A percentile compares a stretch with the other conserved stretches of the same genome.
Conservation (phyloP, 2,797 vertebrate species). For the Sternarchorhynchus goeldii region DNA sequence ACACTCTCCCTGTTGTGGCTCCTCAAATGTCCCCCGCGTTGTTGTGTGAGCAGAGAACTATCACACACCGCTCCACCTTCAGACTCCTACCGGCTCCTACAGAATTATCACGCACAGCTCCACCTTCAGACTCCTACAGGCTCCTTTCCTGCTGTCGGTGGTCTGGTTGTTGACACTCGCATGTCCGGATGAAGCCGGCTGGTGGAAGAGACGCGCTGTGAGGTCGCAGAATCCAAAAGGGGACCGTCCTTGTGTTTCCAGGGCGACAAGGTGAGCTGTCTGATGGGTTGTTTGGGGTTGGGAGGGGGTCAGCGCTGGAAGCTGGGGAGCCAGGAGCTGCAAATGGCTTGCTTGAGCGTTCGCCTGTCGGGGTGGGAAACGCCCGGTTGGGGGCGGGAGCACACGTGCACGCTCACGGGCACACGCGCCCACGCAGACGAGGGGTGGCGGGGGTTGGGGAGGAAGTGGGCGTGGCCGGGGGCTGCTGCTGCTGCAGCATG, state of each 20-base stretch:
- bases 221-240: conserved; percentile 51
- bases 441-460: conserved; percentile 26
- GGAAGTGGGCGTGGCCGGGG: conserved; percentile 42
- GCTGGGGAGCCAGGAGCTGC: conserved; percentile 50
- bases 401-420: conserved; percentile 44
- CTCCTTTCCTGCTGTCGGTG: conserved; percentile 36
- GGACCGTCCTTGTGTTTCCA: conserved; percentile 64
- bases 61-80: neutral
- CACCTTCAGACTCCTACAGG: conserved; percentile 46
- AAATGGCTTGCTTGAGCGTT: conserved; percentile 67
- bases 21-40: conserved; percentile 22
- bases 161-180: conserved; percentile 55
- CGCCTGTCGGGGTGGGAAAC: conserved; percentile 71
- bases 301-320: conserved; percentile 16
- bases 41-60: neutral
- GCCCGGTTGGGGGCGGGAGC: conserved; percentile 72
- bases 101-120: too few species aligned
- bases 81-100: conserved; percentile 20
- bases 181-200: conserved; percentile 66
- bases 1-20: conserved; percentile 21
- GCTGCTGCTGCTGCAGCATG: conserved; percentile 52
- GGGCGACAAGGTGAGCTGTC: conserved; percentile 57
- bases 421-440: conserved; percentile 37
- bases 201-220: conserved; percentile 42
- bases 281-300: neutral